phyloP scores from a whole-genome alignment of 2,797 vertebrate genomes.

The Danio aesculapii region DNA sequence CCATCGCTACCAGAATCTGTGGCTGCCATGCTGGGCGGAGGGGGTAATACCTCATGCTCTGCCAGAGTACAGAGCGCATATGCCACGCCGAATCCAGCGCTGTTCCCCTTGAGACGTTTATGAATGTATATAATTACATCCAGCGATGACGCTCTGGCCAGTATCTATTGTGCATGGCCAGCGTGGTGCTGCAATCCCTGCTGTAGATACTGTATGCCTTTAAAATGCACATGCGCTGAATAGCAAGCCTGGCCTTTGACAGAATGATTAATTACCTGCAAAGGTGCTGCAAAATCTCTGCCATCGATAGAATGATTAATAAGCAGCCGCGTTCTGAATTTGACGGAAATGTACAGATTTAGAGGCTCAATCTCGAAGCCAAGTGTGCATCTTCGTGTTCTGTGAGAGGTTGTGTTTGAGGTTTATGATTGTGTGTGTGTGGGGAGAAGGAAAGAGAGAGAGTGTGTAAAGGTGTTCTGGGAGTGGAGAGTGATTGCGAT shows the following conservation, averaged over 20 bases:
- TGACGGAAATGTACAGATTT: conserved; percentile 23
- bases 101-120: conserved; percentile 13
- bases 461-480: conserved; percentile 13
- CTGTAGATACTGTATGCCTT: conserved; percentile 57
- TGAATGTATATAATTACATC: conserved; percentile 55
- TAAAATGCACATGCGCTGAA: conserved; percentile 64
- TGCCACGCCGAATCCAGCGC: conserved; percentile 20
- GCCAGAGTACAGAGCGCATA: conserved; percentile 6
- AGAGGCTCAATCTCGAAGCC: not conserved
- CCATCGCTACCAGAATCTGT: conserved; percentile 49
- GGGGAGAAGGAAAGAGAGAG: not conserved
- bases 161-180: conserved; percentile 41
- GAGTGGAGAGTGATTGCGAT: conserved; percentile 31
- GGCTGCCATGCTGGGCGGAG: conserved; percentile 32
- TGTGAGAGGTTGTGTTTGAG: conserved; percentile 7
- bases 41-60: conserved; percentile 43
- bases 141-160: conserved; percentile 40
- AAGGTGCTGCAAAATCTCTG: conserved; percentile 51
- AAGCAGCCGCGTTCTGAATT: conserved; percentile 31
- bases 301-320: conserved; percentile 62
- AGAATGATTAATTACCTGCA: conserved; percentile 77
- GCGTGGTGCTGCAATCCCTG: conserved; percentile 52
- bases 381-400: not conserved
- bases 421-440: conserved; percentile 22
- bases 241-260: conserved; percentile 71